A percentile compares a stretch with the other conserved stretches of the same genome.
Evolutionary conservation across 2,113 vertebrate species (phyloP).

Genomic region (Ammodytes dubius): DNA sequence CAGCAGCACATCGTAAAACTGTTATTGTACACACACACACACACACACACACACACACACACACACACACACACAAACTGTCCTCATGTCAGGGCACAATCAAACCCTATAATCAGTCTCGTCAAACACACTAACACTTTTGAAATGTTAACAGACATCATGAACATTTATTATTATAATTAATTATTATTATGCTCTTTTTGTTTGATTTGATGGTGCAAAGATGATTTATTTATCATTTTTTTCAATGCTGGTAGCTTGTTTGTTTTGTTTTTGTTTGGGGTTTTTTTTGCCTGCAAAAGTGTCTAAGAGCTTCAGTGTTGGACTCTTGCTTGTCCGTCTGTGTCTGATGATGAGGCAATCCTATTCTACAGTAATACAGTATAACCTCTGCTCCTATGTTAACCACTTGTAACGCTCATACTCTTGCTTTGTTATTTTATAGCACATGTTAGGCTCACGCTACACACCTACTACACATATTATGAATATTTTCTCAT

Average conservation of each 20-base stretch:
- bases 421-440: constrained; percentile 90
- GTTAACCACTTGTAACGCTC: constrained; percentile 93
- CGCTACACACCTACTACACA: constrained; percentile 86
- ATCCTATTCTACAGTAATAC: constrained; percentile 39
- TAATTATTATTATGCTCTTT: constrained; percentile 55
- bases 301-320: constrained; percentile 11
- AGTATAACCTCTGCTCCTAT: constrained; percentile 83
- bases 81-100: background rate
- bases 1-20: constrained; percentile 17
- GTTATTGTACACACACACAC: constrained; percentile 33
- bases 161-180: constrained; percentile 42
- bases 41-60: constrained; percentile 27
- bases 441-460: constrained; percentile 93
- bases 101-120: background rate
- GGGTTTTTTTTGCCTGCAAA: constrained; percentile 15
- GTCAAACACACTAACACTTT: constrained; percentile 5
- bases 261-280: background rate
- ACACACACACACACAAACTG: constrained; percentile 2
- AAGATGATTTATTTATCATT: constrained; percentile 76
- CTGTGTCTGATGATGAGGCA: constrained; percentile 55
- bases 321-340: constrained; percentile 18
- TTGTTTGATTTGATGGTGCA: constrained; percentile 72
- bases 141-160: constrained; percentile 39
- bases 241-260: constrained; percentile 64
- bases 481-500: constrained; percentile 98